phyloP scores from a whole-genome alignment of 1,140 invertebrate species.

The Orchesella cincta region DNA sequence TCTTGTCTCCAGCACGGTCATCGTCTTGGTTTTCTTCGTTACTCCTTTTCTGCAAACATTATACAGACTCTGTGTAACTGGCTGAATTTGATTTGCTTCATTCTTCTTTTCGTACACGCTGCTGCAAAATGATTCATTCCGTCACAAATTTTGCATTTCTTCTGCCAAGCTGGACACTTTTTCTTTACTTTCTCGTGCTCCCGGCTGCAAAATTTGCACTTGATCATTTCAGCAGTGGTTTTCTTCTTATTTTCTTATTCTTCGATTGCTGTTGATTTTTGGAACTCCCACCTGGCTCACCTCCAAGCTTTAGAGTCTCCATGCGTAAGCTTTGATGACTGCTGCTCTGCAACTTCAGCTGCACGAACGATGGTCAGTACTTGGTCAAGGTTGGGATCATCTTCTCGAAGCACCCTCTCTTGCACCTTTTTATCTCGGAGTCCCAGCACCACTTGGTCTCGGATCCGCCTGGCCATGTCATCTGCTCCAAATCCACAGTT shows the following conservation, averaged over 20 bases:
- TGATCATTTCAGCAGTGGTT: background rate
- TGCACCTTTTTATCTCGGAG: background rate
- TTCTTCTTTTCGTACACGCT: background rate
- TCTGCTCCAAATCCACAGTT: conserved; percentile 4
- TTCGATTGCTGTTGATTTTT: no score
- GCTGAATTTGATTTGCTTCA: background rate
- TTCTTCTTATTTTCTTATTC: background rate
- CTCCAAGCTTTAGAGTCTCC: no score
- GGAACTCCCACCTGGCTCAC: background rate
- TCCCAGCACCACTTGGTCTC: conserved; percentile 32
- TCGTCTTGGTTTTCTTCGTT: background rate
- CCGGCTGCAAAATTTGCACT: conserved; percentile 19
- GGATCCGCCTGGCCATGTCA: conserved; percentile 18
- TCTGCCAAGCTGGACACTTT: conserved; percentile 7
- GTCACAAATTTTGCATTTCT: background rate
- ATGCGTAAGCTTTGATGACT: background rate
- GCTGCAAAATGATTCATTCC: background rate
- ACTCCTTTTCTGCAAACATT: background rate
- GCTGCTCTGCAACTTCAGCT: background rate
- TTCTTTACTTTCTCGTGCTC: conserved; percentile 1
- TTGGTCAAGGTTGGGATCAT: conserved; percentile 7
- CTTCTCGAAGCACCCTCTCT: conserved; percentile 20
- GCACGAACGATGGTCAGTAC: conserved; percentile 2
- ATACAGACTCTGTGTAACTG: background rate
- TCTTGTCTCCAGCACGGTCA: background rate